These are phyloP conservation scores for Oceanodroma tethys DNA, from an alignment of 2,113 vertebrate species.

Conservation along the genomic window DNA sequence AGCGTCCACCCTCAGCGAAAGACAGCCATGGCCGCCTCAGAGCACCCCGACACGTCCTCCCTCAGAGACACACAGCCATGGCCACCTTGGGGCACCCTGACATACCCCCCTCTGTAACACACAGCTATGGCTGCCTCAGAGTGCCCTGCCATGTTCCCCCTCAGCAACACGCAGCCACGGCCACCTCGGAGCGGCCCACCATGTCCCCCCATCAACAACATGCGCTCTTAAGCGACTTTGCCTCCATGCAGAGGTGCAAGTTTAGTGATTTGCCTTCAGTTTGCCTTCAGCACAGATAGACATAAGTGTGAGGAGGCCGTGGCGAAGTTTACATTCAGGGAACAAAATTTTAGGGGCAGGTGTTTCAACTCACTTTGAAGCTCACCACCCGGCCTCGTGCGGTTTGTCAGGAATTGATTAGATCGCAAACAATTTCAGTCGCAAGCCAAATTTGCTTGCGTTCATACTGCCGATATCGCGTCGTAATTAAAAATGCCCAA, in stretches of 20 bases:
- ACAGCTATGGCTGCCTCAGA: background rate
- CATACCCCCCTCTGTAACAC: too few species aligned
- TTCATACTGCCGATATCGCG: background rate
- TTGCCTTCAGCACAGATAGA: background rate
- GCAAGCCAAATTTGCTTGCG: background rate
- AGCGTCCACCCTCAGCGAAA: fast-evolving
- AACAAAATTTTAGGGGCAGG: background rate
- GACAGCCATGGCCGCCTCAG: background rate
- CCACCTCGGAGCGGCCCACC: fast-evolving
- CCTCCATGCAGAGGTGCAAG: fast-evolving
- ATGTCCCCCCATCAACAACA: background rate
- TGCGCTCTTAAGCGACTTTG: fast-evolving
- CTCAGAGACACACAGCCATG: background rate
- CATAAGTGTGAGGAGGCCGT: fast-evolving
- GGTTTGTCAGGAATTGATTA: background rate
- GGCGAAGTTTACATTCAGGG: fast-evolving
- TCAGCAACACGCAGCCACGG: fast-evolving
- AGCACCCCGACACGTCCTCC: background rate
- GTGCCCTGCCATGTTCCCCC: background rate
- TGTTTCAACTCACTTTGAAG: background rate
- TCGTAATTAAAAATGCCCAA: conserved; percentile 5
- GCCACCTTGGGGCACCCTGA: background rate
- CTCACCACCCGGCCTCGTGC: fast-evolving
- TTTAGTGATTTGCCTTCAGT: background rate
- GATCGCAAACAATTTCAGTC: background rate